Evolutionary conservation across 2,888 invertebrate species (phyloP).

Genomic region (Drosophila emarginata): DNA sequence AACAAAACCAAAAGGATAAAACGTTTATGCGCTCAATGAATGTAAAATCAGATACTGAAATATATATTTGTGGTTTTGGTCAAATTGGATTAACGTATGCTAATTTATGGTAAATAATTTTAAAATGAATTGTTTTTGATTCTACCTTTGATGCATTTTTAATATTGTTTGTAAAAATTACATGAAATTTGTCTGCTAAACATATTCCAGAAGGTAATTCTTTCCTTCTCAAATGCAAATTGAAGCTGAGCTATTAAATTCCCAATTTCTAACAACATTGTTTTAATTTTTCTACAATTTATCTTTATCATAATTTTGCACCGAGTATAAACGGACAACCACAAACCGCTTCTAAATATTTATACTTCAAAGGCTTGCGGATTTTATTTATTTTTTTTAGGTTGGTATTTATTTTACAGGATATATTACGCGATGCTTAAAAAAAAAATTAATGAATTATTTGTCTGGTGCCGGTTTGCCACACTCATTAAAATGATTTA

Average conservation of each 20-base stretch:
- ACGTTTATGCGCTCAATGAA: slow-evolving; percentile 47
- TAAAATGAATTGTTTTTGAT: not conserved
- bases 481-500: slow-evolving; percentile 71
- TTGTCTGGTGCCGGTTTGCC: slow-evolving; percentile 44
- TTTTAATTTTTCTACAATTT: not conserved
- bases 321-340: slow-evolving; percentile 32
- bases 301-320: not conserved
- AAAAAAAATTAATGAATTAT: slow-evolving; percentile 53
- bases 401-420: slow-evolving; percentile 1
- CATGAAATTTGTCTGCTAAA: not conserved
- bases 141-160: not conserved
- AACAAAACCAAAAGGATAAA: slow-evolving; percentile 30
- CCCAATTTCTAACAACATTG: too few species aligned
- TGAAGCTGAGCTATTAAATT: too few species aligned
- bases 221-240: too few species aligned
- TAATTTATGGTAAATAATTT: slow-evolving; percentile 15
- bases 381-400: not conserved
- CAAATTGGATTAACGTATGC: slow-evolving; percentile 34
- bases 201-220: not conserved
- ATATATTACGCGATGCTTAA: slow-evolving; percentile 19
- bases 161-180: not conserved
- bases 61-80: slow-evolving; percentile 11
- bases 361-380: slow-evolving; percentile 32
- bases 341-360: slow-evolving; percentile 28
- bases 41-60: slow-evolving; percentile 43